phyloP scores from a whole-genome alignment of 2,888 invertebrate genomes.

The Arge pagana region DNA sequence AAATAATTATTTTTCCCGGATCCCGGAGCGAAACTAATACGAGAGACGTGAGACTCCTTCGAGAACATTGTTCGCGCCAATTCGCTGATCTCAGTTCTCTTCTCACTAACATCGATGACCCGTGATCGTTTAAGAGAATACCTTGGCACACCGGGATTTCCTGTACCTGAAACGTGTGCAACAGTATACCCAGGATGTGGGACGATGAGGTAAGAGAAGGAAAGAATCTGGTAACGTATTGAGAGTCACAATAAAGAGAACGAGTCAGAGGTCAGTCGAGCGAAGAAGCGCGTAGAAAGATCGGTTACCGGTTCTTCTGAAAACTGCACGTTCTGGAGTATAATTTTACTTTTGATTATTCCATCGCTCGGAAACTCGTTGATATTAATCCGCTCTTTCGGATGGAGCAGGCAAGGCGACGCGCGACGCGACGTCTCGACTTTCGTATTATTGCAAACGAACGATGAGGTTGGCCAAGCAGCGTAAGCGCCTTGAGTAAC shows the following conservation, averaged over 20 bases:
- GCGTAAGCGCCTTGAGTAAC: slow-evolving; percentile 14
- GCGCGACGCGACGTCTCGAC: slow-evolving; percentile 7
- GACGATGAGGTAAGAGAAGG: slow-evolving; percentile 4
- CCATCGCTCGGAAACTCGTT: slow-evolving; percentile 21
- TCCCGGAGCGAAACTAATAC: too few relatives aligned
- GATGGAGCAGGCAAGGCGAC: too few relatives aligned
- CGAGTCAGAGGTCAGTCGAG: not conserved
- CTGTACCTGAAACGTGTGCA: slow-evolving; percentile 1
- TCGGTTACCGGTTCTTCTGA: slow-evolving; percentile 20
- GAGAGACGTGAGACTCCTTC: too few relatives aligned
- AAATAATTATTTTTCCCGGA: too few relatives aligned
- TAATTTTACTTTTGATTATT: slow-evolving; percentile 54
- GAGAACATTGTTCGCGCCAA: too few relatives aligned
- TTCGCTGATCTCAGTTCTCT: too few relatives aligned
- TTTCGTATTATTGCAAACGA: slow-evolving; percentile 19
- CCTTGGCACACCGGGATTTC: slow-evolving; percentile 12
- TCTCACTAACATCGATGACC: too few relatives aligned
- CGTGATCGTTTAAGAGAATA: too few relatives aligned
- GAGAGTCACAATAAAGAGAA: slow-evolving; percentile 11
- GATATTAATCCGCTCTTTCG: slow-evolving; percentile 17
- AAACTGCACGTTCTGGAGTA: slow-evolving; percentile 46
- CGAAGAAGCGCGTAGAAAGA: slow-evolving; percentile 11
- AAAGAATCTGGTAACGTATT: slow-evolving; percentile 15
- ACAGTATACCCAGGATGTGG: slow-evolving; percentile 16
- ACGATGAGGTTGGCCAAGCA: slow-evolving; percentile 5